These are phyloP conservation scores for Dendrocincla tyrannina DNA, from an alignment of 2,797 vertebrate species.

Conservation along the genomic window DNA sequence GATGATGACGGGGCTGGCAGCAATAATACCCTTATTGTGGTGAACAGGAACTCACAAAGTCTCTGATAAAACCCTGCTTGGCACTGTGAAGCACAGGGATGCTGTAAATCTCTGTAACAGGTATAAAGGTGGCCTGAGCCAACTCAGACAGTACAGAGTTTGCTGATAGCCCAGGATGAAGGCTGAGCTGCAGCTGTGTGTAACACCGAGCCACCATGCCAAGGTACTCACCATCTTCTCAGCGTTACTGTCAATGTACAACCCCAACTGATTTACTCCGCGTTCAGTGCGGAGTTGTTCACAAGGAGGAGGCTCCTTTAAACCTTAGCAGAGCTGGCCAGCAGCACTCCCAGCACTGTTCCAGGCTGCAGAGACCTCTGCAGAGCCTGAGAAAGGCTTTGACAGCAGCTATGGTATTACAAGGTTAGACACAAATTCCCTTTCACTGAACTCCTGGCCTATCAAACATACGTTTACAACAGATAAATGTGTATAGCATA, in stretches of 20 bases:
- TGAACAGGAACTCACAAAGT: not conserved
- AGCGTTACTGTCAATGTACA: not conserved
- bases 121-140: not conserved
- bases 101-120: not conserved
- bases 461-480: conserved; percentile 33
- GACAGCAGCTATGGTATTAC: not conserved
- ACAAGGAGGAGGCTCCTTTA: not conserved
- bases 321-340: not conserved
- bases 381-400: not conserved
- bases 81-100: not conserved
- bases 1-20: fast-evolving
- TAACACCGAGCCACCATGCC: not conserved
- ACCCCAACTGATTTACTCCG: not conserved
- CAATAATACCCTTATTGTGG: not conserved
- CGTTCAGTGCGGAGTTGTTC: not conserved
- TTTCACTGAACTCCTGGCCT: conserved; percentile 31
- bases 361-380: not conserved
- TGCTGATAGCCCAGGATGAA: not conserved
- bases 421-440: not conserved
- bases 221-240: not conserved
- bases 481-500: conserved; percentile 43
- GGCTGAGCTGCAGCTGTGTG: not conserved
- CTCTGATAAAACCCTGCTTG: not conserved
- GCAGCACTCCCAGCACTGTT: not conserved
- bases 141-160: not conserved